Base-by-base conservation (phyloP, 2,113 vertebrate genomes). In the Hemicordylus capensis region DNA sequence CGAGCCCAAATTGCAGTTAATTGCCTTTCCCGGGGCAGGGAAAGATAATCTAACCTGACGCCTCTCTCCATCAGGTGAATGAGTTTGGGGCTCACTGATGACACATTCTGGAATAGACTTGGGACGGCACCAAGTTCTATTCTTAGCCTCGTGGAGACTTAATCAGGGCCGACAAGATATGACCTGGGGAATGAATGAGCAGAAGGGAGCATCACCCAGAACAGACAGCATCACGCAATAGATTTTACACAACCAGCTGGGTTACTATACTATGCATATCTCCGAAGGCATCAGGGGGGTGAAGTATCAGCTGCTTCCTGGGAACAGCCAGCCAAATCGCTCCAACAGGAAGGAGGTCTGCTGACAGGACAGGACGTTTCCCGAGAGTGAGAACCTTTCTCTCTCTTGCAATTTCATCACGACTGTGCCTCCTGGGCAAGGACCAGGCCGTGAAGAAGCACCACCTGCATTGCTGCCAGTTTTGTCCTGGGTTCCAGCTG, bases 221-320 rank as follows among this genome's bases (percentile, higher is more conserved):
- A 74, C 76, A 73, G 63, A 42, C 34, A 34, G 11, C 9, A 31
- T 44, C 26, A 15, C 24, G 11, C 9, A 31, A 12, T 14, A 15
- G 26, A 85, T 85, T 87, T 94, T 91, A 83, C 84, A 74, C 37
- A 69, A 85, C 79, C 78, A 75, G 89, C 90, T 85, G 88, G 78
- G 80, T 92, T 73, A 61, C 14, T 69, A 44, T 42, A 17, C 46
- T 1, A n/a, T n/a, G n/a, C n/a, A n/a, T 77, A 69, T 73, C 77
- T 85, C 42, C 77, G 92, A 54, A 91, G 86, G 37, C 88, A 87
- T 94, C 83, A 85, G 69, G 10, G 34, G 2, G 2, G 84, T 76
- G 88, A 80, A 74, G 42, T 51, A 92, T 58, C 87, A 59, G 84
- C 76, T 85, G 75, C 1, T 1, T 88, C 74, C 48, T 66, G 88